Evolutionary conservation across 2,888 invertebrate species (phyloP), one percentile per base, ranked within the genome.

Genomic region (Celastrina argiolus): DNA sequence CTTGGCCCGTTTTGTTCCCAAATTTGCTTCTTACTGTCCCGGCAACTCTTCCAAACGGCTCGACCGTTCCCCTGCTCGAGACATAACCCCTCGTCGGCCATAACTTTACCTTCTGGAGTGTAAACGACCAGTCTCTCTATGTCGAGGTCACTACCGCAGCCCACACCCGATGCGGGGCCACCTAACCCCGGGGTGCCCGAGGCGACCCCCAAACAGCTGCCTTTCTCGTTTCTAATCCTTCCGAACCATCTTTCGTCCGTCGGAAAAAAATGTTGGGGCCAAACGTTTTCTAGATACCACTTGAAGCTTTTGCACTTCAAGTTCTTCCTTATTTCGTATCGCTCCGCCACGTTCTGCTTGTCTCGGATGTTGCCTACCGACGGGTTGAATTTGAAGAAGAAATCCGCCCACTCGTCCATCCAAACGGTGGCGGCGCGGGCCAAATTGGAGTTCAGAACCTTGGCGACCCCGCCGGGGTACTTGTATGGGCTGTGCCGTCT

Each of bases 371-470:
- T 78, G 0, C 92, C 93, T 0, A 95, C 94, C 45, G 94, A 93
- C 73, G 93, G 94, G 78, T 97, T 97, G 74, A 97, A 96, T 80
- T 96, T 96, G 81, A 97, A 97, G 78, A 95, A 97, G 83, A 98
- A 98, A 70, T 96, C 95, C 12, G 96, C 95, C 96, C 98, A 99
- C 66, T 99, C 96, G 80, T 99, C 99, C 96, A 99, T 97, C 99
- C 99, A 99, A 0, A 99, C 99, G 2, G 96, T 92, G 0, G 98
- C 98, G 0, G 98, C 98, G 68, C 99, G 92, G 0, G 97, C 98
- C 41, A 98, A 91, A 88, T 99, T 99, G 0, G 95, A 93, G 73
- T 97, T 96, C 1, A 99, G 92, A n/a, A 97, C 95, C 73, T 96
- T 95, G 0, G 94, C 93, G 5, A 97, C 96, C 0, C 98, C 99